Conservation (phyloP, 2,888 invertebrate species). For the Monoplex corrugatus region DNA sequence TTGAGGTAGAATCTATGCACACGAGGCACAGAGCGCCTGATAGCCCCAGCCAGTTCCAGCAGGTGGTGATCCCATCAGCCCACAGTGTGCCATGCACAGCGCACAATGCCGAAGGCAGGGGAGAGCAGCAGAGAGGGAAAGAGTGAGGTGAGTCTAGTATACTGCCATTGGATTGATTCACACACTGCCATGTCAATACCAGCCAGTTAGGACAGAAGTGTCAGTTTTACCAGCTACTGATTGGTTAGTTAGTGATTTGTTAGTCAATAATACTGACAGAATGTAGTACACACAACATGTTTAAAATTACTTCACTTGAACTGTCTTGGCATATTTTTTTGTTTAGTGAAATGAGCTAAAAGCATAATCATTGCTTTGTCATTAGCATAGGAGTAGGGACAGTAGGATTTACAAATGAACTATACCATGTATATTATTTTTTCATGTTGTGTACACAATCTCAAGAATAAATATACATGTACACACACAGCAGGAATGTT, state of each 20-base stretch:
- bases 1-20: conserved; percentile 94
- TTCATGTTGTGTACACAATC: no score
- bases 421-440: no score
- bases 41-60: background rate
- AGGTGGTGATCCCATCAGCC: conserved; percentile 27
- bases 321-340: no score
- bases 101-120: conserved; percentile 27
- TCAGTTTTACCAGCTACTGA: background rate
- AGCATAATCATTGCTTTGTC: no score
- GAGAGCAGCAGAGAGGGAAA: conserved; percentile 49
- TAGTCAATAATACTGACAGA: no score
- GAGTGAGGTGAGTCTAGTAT: conserved; percentile 28
- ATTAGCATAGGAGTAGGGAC: no score
- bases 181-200: background rate
- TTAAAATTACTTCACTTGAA: no score
- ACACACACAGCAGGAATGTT: no score
- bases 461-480: no score
- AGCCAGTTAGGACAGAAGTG: background rate
- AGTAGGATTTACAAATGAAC: no score
- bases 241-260: background rate
- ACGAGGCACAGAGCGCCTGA: conserved; percentile 76
- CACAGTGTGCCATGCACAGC: conserved; percentile 32
- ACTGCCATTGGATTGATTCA: conserved; percentile 16
- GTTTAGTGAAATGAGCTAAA: no score
- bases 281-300: no score